Evolutionary conservation across 2,113 vertebrate genomes (phyloP).

Genomic region (Channa maculata): DNA sequence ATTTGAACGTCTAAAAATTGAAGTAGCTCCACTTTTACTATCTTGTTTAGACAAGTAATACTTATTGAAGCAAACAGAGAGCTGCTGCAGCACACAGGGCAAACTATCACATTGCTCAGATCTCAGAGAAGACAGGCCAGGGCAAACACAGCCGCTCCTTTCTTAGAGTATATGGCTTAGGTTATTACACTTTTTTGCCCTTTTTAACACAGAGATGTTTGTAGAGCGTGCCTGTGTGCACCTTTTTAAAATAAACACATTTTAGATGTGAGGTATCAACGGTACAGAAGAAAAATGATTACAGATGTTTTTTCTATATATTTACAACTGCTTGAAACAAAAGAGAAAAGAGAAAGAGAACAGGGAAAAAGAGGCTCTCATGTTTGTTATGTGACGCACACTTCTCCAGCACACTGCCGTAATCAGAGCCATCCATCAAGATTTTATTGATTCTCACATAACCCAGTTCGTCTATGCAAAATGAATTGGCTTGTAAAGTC

Average conservation of each 20-base stretch:
- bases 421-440: slow-evolving; percentile 54
- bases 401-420: slow-evolving; percentile 21
- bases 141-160: slow-evolving; percentile 31
- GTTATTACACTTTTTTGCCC: slow-evolving; percentile 27
- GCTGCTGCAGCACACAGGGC: slow-evolving; percentile 14
- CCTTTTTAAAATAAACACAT: slow-evolving; percentile 18
- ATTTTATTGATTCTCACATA: slow-evolving; percentile 49
- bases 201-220: slow-evolving; percentile 15
- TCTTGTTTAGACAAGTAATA: slow-evolving; percentile 16
- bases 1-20: neutral
- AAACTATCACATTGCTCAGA: slow-evolving; percentile 19
- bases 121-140: slow-evolving; percentile 1
- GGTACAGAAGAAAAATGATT: neutral
- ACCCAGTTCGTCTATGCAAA: slow-evolving; percentile 40
- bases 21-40: neutral
- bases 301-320: slow-evolving; percentile 7
- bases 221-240: slow-evolving; percentile 3
- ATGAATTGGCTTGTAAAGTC: slow-evolving; percentile 39
- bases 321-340: slow-evolving; percentile 33
- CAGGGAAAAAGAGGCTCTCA: neutral
- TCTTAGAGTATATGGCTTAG: slow-evolving; percentile 9
- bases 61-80: slow-evolving; percentile 7
- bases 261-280: slow-evolving; percentile 5
- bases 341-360: slow-evolving; percentile 1
- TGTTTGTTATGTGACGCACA: slow-evolving; percentile 6